These are phyloP conservation scores for Apotomis betuletana DNA, from an alignment of 2,888 invertebrate genomes.

Conservation along the genomic window DNA sequence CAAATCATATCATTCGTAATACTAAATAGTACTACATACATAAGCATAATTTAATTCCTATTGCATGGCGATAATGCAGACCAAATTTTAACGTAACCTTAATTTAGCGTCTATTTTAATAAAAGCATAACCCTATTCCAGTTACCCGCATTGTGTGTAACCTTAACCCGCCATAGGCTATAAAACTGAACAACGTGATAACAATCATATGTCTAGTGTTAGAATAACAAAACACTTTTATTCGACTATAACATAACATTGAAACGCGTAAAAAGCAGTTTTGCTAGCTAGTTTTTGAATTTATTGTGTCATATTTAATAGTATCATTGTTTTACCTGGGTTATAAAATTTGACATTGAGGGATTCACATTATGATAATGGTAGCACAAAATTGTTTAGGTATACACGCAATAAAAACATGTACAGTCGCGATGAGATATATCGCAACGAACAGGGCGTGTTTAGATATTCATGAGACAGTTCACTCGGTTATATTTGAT, in stretches of 20 bases:
- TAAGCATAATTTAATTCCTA: no score
- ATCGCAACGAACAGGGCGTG: no score
- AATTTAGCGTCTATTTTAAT: neutral
- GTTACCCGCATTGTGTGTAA: conserved; percentile 19
- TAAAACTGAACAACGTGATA: conserved; percentile 28
- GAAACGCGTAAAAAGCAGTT: conserved; percentile 1
- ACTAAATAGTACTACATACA: no score
- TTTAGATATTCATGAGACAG: no score
- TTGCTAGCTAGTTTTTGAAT: neutral
- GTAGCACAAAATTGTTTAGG: no score
- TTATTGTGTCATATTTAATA: neutral
- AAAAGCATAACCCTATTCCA: neutral
- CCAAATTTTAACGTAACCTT: neutral
- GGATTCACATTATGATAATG: neutral
- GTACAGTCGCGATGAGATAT: no score
- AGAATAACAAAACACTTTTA: conserved; percentile 31
- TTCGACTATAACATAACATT: conserved; percentile 15
- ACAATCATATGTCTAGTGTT: conserved; percentile 19
- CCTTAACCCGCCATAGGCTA: conserved; percentile 12
- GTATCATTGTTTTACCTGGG: neutral
- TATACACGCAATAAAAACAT: neutral
- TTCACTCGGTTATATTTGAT: no score
- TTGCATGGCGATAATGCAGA: no score
- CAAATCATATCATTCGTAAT: no score
- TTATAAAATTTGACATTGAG: neutral